These are phyloP conservation scores for Bathynomus jamesi DNA, from an alignment of 1,140 invertebrate species.

Conservation along the genomic window DNA sequence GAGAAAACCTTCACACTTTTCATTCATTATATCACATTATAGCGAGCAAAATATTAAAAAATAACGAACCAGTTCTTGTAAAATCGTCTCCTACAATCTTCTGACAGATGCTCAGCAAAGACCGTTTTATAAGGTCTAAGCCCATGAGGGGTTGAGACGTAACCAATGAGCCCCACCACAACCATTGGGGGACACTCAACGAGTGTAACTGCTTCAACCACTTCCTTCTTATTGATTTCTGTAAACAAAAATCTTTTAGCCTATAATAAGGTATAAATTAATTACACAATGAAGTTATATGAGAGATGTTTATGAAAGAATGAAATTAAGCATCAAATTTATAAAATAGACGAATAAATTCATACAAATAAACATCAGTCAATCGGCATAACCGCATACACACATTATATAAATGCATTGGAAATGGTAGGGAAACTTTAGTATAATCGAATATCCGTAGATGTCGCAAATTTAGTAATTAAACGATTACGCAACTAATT, in stretches of 20 bases:
- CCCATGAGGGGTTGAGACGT: slow-evolving; percentile 97
- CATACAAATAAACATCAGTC: too few relatives aligned
- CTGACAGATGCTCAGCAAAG: slow-evolving; percentile 97
- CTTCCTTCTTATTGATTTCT: slow-evolving; percentile 99
- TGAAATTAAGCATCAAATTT: too few relatives aligned
- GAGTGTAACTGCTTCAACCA: slow-evolving; percentile 97
- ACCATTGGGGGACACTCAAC: slow-evolving; percentile 98
- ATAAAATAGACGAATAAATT: neutral
- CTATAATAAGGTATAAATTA: neutral
- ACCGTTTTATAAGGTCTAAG: slow-evolving; percentile 88
- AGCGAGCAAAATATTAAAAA: neutral
- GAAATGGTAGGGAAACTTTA: too few relatives aligned
- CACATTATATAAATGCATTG: too few relatives aligned
- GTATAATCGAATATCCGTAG: neutral
- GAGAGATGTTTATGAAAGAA: too few relatives aligned
- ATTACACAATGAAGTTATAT: neutral
- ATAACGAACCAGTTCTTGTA: slow-evolving; percentile 97
- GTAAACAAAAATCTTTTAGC: slow-evolving; percentile 38
- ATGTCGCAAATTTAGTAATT: too few relatives aligned
- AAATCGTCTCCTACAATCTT: slow-evolving; percentile 95
- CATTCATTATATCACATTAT: neutral
- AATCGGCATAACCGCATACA: too few relatives aligned
- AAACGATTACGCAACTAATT: neutral
- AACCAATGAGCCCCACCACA: slow-evolving; percentile 93
- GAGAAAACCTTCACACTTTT: neutral